These are phyloP conservation scores for Wasmannia auropunctata DNA, from an alignment of 1,140 invertebrate genomes.

Conservation along the genomic window DNA sequence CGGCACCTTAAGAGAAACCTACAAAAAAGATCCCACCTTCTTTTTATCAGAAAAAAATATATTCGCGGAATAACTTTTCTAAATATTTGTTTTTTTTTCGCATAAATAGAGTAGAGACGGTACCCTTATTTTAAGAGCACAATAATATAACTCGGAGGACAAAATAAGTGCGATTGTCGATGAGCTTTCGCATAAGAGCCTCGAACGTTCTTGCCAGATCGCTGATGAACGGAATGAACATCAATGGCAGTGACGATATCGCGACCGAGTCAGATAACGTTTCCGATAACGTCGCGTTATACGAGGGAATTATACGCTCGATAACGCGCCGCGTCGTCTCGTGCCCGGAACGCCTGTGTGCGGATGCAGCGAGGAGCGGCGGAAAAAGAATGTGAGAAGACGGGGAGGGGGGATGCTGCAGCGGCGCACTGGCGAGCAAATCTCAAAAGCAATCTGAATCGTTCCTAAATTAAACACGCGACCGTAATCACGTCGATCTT, in stretches of 20 bases:
- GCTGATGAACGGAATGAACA: not conserved
- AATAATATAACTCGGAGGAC: not conserved
- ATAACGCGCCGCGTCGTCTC: conserved; percentile 29
- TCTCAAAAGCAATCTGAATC: conserved; percentile 45
- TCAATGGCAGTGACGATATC: not conserved
- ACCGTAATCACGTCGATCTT: conserved; percentile 48
- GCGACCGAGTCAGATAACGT: not conserved
- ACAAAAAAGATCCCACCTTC: not conserved
- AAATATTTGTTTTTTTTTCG: not conserved
- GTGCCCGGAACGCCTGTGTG: not conserved
- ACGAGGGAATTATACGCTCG: conserved; percentile 32
- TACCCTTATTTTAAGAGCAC: not conserved
- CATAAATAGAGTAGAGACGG: not conserved
- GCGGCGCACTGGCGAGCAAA: not conserved
- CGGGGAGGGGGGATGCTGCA: not conserved
- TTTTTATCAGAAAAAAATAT: not conserved
- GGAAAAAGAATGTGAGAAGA: conserved; percentile 12
- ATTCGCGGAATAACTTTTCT: not conserved
- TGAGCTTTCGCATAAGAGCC: not conserved
- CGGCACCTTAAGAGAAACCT: not conserved
- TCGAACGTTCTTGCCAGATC: not conserved
- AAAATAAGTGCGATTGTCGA: not conserved
- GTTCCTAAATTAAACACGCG: conserved; percentile 48
- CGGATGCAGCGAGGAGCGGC: not conserved
- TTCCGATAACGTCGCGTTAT: conserved; percentile 8